A percentile compares a stretch with the other conserved stretches of the same genome.
Evolutionary conservation across 2,113 vertebrate species (phyloP).

Genomic region (Lucifuga dentata): DNA sequence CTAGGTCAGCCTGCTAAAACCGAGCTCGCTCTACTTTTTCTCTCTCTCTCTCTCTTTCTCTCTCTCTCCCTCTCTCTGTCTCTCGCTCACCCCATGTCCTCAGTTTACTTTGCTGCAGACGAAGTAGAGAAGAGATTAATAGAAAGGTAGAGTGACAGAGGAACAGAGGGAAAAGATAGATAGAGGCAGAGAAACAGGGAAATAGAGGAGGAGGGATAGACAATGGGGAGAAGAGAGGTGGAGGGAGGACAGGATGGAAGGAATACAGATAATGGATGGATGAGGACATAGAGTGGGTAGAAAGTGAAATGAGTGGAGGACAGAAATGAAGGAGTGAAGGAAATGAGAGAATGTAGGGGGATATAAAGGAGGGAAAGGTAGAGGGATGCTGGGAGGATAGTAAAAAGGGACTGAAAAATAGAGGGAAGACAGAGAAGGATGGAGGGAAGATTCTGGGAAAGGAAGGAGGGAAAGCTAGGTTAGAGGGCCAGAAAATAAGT

Average conservation of each 20-base stretch:
- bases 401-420: background rate
- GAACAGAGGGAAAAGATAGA: background rate
- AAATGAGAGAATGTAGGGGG: no score
- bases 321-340: background rate
- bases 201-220: background rate
- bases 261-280: no score
- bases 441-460: background rate
- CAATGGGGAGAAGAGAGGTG: background rate
- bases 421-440: background rate
- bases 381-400: background rate
- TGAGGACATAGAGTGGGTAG: no score
- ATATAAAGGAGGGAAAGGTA: background rate
- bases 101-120: conserved; percentile 46
- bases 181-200: background rate
- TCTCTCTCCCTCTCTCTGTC: conserved; percentile 1
- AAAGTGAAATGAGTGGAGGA: no score
- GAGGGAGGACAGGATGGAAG: background rate
- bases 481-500: no score
- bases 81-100: conserved; percentile 42
- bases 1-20: conserved; percentile 58
- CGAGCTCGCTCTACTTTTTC: conserved; percentile 40
- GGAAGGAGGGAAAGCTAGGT: no score
- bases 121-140: background rate
- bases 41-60: conserved; percentile 29
- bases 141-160: background rate